phyloP scores from a whole-genome alignment of 2,113 vertebrate genomes.

The Cheirogaleus medius region DNA sequence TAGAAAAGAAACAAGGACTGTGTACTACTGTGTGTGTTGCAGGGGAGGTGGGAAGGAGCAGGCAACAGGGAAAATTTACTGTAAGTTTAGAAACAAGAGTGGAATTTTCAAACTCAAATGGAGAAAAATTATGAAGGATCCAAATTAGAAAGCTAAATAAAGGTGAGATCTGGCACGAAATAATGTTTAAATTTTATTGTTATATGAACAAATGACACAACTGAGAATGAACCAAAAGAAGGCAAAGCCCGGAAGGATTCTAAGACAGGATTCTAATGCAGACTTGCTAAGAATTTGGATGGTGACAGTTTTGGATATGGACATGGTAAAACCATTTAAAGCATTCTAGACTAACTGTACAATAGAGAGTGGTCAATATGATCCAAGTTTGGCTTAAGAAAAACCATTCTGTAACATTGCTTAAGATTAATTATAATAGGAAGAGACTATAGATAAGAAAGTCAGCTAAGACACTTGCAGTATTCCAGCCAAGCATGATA shows the following conservation, averaged over 20 bases:
- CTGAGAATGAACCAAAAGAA: background rate
- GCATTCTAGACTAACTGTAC: background rate
- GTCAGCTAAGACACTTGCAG: background rate
- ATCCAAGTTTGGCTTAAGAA: background rate
- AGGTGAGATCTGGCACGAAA: background rate
- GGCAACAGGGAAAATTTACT: background rate
- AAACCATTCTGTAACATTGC: background rate
- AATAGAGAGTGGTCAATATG: background rate
- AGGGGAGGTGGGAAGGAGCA: accelerated
- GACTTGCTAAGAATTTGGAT: background rate
- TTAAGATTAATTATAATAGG: background rate
- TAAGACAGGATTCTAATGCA: background rate
- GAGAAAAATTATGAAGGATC: background rate
- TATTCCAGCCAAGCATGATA: background rate
- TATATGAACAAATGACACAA: background rate
- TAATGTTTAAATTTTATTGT: background rate
- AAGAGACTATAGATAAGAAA: background rate
- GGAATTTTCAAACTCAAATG: background rate
- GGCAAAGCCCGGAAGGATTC: background rate
- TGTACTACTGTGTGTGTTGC: background rate
- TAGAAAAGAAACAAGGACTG: background rate
- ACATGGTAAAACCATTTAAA: background rate
- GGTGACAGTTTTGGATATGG: background rate
- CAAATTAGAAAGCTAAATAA: background rate
- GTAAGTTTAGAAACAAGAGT: background rate